These are phyloP conservation scores for Acinonyx jubatus DNA, from an alignment of 2,113 vertebrate genomes.

Conservation along the genomic window DNA sequence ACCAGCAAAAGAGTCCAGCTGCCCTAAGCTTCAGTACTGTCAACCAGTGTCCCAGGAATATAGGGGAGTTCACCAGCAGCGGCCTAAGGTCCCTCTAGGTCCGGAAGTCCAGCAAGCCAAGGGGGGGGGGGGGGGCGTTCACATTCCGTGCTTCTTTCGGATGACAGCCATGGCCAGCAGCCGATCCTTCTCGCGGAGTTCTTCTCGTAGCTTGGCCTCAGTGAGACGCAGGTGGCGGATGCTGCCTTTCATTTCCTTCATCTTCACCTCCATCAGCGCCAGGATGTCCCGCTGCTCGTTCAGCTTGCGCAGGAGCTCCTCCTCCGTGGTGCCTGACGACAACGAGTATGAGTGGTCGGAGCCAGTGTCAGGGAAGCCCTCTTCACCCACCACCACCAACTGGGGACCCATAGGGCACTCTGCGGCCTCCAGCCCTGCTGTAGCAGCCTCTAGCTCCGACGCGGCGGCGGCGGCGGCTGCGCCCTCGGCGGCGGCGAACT, in stretches of 20 bases:
- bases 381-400: constrained; percentile 80
- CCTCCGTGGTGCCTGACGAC: constrained; percentile 95
- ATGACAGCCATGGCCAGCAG: constrained; percentile 87
- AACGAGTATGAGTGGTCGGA: constrained; percentile 97
- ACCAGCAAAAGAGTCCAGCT: constrained; percentile 62
- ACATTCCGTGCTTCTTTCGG: constrained; percentile 92
- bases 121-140: constrained; percentile 53
- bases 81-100: constrained; percentile 22
- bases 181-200: constrained; percentile 95
- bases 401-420: constrained; percentile 76
- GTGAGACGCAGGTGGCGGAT: constrained; percentile 94
- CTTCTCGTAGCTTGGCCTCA: constrained; percentile 95
- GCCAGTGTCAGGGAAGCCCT: constrained; percentile 81
- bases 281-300: constrained; percentile 99
- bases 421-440: constrained; percentile 74
- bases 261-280: constrained; percentile 98
- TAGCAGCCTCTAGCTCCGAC: constrained; percentile 71
- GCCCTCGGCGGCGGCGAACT: constrained; percentile 80
- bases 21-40: constrained; percentile 69
- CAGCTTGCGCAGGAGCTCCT: constrained; percentile 95
- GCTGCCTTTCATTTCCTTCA: constrained; percentile 99
- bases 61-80: not conserved
- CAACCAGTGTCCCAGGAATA: constrained; percentile 42
- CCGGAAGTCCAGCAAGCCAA: constrained; percentile 24
- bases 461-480: constrained; percentile 76